Base-by-base conservation (phyloP, 2,113 vertebrate genomes). In the Marmota monax region DNA sequence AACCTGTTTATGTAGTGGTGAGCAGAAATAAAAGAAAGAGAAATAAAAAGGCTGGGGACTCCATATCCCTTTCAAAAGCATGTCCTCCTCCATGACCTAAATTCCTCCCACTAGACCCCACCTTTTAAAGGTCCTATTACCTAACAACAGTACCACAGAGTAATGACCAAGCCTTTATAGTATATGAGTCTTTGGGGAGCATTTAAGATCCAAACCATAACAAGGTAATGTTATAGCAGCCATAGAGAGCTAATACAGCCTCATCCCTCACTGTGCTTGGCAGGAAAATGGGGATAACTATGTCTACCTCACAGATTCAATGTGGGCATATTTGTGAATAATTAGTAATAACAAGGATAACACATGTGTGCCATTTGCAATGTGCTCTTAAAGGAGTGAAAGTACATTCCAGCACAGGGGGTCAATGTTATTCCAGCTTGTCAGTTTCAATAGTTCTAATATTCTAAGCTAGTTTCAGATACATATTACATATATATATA, bases 381-480 rank as follows among this genome's bases (percentile, higher is more conserved):
- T 12, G 20, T 85, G 29, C n/a, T 95, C 27, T 5, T 70, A 29
- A 63, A 45, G 39, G 89, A 48, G 7, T 25, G 25, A 53, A 96
- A n/a, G 39, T 83, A n/a, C 45, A 74, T 10, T 4, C 23, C 13
- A 65, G 39, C 32, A 37, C 39, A 82, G 14, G 6, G 42, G 42
- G 67, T 77, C 58, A 61, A 6, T 51, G 53, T 32, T 70, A 77
- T n/a, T 72, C 6, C 34, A 90, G 17, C 39, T 82, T 67, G 61
- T 78, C 39, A 45, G 23, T 74, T 96, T 85, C n/a, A 45, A 14
- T 56, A 56, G 29, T 69, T 83, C 10, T 77, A 84, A 73, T 92
- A 63, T 83, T 86, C n/a, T 16, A 77, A 93, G 53, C 29, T 83
- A 83, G 61, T 92, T 90, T 83, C 63, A 90, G 82, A 86, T 53